phyloP scores from a whole-genome alignment of 2,113 vertebrate species.

The Damaliscus lunatus region DNA sequence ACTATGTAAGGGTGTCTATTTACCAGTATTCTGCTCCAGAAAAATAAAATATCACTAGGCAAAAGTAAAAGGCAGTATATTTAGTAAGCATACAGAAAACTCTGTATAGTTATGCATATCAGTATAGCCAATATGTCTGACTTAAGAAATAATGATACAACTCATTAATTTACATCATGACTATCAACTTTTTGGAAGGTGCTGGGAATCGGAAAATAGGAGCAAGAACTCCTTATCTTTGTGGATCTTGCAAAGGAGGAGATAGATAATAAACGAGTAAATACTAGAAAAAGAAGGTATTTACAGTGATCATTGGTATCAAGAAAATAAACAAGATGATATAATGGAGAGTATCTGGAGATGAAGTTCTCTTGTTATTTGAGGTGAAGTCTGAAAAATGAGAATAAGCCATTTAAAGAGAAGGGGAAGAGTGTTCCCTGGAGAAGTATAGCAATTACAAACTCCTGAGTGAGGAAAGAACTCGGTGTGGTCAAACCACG shows the following conservation, averaged over 20 bases:
- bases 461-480: background rate
- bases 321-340: background rate
- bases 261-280: background rate
- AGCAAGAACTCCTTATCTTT: background rate
- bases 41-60: background rate
- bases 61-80: slow-evolving; percentile 8
- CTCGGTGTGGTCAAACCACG: background rate
- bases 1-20: background rate
- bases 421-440: background rate
- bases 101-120: background rate
- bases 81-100: background rate
- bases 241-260: background rate
- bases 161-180: background rate
- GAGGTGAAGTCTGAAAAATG: background rate
- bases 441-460: background rate
- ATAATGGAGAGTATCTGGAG: background rate
- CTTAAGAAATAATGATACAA: background rate
- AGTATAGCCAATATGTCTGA: background rate
- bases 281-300: background rate
- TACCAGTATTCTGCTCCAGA: background rate
- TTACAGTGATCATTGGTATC: background rate
- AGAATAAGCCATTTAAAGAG: background rate
- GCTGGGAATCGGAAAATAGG: background rate
- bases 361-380: background rate
- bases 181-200: background rate